Evolutionary conservation across 2,113 vertebrate genomes (phyloP).

Genomic region (Chaetodon auriga): DNA sequence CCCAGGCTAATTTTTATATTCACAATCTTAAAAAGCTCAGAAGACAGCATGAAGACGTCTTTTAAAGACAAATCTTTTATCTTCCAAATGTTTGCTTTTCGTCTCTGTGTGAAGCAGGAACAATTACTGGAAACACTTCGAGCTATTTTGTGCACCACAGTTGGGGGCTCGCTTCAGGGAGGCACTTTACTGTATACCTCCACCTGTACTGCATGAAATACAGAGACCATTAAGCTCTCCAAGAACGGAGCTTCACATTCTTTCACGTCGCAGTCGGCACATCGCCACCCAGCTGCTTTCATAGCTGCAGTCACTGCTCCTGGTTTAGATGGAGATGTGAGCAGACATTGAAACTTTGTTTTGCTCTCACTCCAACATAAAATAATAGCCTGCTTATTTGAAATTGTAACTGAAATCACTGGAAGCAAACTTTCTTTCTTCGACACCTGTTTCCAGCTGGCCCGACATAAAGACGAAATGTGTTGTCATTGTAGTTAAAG

Average conservation of each 20-base stretch:
- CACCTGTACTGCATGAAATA: slow-evolving; percentile 28
- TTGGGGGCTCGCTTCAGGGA: slow-evolving; percentile 37
- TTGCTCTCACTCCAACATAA: neutral
- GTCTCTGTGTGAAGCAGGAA: slow-evolving; percentile 28
- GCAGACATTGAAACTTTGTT: neutral
- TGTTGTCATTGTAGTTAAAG: neutral
- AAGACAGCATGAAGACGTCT: neutral
- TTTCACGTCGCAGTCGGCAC: slow-evolving; percentile 21
- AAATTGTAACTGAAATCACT: neutral
- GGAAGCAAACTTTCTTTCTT: neutral
- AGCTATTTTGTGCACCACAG: slow-evolving; percentile 49
- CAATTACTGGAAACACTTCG: slow-evolving; percentile 53
- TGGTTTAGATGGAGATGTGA: neutral
- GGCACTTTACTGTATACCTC: slow-evolving; percentile 8
- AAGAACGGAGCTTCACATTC: slow-evolving; percentile 30
- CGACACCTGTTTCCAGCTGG: neutral
- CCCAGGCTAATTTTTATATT: neutral
- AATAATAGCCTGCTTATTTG: neutral
- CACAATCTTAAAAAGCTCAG: slow-evolving; percentile 13
- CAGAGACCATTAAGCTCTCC: slow-evolving; percentile 42
- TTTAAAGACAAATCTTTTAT: slow-evolving; percentile 35
- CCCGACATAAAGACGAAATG: neutral
- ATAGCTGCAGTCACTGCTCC: neutral
- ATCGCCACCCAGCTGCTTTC: neutral
- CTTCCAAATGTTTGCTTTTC: slow-evolving; percentile 43